Base-by-base conservation (phyloP, 2,888 invertebrate genomes). In the Lepidonotus clava region DNA sequence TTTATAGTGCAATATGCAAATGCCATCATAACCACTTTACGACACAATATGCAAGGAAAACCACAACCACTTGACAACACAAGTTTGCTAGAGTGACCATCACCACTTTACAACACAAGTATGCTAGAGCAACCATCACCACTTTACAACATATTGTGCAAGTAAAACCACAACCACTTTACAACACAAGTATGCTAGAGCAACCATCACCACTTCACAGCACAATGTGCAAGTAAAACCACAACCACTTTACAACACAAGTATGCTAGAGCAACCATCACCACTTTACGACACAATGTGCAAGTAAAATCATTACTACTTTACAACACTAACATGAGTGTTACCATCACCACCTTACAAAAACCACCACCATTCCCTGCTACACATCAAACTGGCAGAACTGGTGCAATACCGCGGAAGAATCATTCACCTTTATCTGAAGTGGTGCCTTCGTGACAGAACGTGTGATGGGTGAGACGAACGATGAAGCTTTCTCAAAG, bases 401-500 rank as follows among this genome's bases (percentile, higher is more conserved):
- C 80, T 80, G 80, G 4, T 32, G 46, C 1, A 80, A n/a, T 6
- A 46, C 46, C 6, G 28, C 21, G 21, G 51, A 21, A 51, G 6
- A n/a, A 28, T 28, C 66, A 18, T 67, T 71, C 77, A 86, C 86
- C 86, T 86, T 32, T 24, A 86, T 38, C n/a, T 46, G 56, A 18
- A 36, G 53, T 21, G 86, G 86, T 11, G 61, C 80, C 28, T 53
- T 46, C 0, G 32, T 51, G 46, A 85, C 46, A 18, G 85, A 85
- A 14, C 76, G 71, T 5, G 85, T 80, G 80, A 86, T 86, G 77
- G 86, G 86, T 21, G 41, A 40, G 32, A 80, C 71, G 66, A 46
- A 84, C 5, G 61, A 38, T n/a, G 51, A 34, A 2, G 76, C 34
- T 34, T 85, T 85, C 34, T 38, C 71, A 34, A 51, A 41, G 77